These are phyloP conservation scores for Chymomyza fuscimana DNA, from an alignment of 2,888 invertebrate genomes.

Conservation along the genomic window DNA sequence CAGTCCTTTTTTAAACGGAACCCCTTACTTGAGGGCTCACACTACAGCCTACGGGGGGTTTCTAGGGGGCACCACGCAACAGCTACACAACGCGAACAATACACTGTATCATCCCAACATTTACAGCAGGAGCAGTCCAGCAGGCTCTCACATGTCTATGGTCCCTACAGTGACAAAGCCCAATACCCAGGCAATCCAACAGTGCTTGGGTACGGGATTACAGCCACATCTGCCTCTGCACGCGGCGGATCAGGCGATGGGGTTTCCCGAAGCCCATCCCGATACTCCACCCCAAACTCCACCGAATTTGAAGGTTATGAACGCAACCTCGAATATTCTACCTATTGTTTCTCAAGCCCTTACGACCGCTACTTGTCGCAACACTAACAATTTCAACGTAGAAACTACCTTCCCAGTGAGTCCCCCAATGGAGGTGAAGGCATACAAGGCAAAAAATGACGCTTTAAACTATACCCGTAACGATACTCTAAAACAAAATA, in stretches of 20 bases:
- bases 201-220: constrained; percentile 18
- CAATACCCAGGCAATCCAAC: constrained; percentile 50
- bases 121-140: constrained; percentile 62
- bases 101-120: constrained; percentile 68
- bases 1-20: constrained; percentile 76
- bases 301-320: constrained; percentile 94
- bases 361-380: constrained; percentile 81
- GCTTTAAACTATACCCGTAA: neutral
- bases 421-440: neutral
- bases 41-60: constrained; percentile 84
- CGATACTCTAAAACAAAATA: neutral
- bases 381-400: constrained; percentile 62
- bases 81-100: constrained; percentile 78
- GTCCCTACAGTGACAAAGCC: constrained; percentile 75
- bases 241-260: constrained; percentile 81
- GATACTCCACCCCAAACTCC: constrained; percentile 97
- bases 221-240: constrained; percentile 65
- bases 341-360: constrained; percentile 83
- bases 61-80: constrained; percentile 81
- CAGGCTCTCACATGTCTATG: constrained; percentile 78
- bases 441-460: neutral
- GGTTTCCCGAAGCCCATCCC: constrained; percentile 91
- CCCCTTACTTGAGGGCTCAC: constrained; percentile 82
- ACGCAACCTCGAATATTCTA: constrained; percentile 87
- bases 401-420: constrained; percentile 57